These are phyloP conservation scores for Pipistrellus pygmaeus DNA, from an alignment of 2,797 vertebrate genomes.

Conservation along the genomic window DNA sequence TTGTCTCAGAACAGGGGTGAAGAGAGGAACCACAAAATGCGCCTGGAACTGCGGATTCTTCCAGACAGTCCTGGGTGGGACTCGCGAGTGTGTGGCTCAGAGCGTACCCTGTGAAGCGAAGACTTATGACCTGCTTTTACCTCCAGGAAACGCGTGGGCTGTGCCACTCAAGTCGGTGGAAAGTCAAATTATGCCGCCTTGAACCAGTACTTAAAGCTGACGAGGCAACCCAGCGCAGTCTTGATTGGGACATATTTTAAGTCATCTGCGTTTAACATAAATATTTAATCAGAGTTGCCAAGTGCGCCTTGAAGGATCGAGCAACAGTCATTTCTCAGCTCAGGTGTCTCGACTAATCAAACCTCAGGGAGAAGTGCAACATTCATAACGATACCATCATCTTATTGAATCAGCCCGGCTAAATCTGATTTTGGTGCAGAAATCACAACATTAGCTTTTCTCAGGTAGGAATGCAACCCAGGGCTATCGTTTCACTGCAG, in stretches of 20 bases:
- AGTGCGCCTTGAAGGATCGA: constrained; percentile 69
- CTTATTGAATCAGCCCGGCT: constrained; percentile 78
- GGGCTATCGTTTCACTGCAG: constrained; percentile 70
- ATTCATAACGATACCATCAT: constrained; percentile 70
- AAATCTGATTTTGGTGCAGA: constrained; percentile 78
- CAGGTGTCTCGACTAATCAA: constrained; percentile 82
- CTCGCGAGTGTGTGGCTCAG: accelerated
- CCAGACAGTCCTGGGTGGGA: accelerated
- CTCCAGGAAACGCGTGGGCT: not conserved
- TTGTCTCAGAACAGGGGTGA: accelerated
- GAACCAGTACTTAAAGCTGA: not conserved
- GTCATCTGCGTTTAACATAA: constrained; percentile 75
- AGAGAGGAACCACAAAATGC: not conserved
- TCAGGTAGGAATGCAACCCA: constrained; percentile 45
- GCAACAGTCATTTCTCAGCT: constrained; percentile 60
- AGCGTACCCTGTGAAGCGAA: accelerated
- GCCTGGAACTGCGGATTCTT: not conserved
- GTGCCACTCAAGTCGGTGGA: not conserved
- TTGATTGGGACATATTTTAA: constrained; percentile 72
- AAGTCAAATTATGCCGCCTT: not conserved
- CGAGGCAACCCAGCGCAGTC: not conserved
- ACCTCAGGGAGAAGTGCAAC: constrained; percentile 57
- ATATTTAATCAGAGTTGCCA: constrained; percentile 81
- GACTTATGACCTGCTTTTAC: not conserved
- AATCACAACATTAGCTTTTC: constrained; percentile 80